Evolutionary conservation across 2,113 vertebrate species (phyloP).

Genomic region (Ptychochromis oligacanthus): DNA sequence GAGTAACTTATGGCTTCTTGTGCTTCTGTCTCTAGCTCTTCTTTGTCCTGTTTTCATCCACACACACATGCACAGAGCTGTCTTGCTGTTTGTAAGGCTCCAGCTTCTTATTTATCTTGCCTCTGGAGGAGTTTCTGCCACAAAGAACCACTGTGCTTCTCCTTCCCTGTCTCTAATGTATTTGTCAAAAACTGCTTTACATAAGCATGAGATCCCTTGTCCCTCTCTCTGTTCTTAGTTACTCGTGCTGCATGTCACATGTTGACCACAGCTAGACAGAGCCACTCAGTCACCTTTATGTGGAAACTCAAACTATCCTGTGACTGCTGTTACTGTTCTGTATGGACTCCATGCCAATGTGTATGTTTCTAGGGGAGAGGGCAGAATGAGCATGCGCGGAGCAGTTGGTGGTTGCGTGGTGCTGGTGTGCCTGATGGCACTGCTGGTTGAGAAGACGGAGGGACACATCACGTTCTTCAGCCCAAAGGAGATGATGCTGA

Average conservation of each 20-base stretch:
- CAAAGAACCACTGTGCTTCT: not conserved
- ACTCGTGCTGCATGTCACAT: slow-evolving; percentile 1
- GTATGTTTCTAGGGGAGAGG: slow-evolving; percentile 35
- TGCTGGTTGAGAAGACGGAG: slow-evolving; percentile 80
- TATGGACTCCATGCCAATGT: not conserved
- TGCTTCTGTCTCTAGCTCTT: not conserved
- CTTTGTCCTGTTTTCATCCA: too few species aligned
- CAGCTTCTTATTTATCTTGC: slow-evolving; percentile 25
- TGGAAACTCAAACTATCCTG: not conserved
- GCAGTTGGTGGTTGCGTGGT: slow-evolving; percentile 70
- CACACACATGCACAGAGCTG: not conserved
- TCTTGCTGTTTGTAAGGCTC: slow-evolving; percentile 18
- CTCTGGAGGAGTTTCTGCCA: slow-evolving; percentile 5
- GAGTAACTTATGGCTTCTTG: slow-evolving; percentile 45
- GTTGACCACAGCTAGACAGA: slow-evolving; percentile 20
- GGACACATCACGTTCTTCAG: slow-evolving; percentile 87
- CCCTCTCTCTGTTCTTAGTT: slow-evolving; percentile 4
- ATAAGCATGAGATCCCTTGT: slow-evolving; percentile 25
- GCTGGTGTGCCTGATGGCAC: slow-evolving; percentile 68
- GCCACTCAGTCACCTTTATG: not conserved
- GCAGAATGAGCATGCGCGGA: slow-evolving; percentile 76
- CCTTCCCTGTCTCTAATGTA: slow-evolving; percentile 23
- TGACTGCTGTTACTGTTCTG: not conserved
- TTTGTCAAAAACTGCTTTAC: slow-evolving; percentile 39
- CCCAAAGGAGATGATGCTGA: slow-evolving; percentile 79